Evolutionary conservation across 2,113 vertebrate species (phyloP).

Genomic region (Mastomys coucha): DNA sequence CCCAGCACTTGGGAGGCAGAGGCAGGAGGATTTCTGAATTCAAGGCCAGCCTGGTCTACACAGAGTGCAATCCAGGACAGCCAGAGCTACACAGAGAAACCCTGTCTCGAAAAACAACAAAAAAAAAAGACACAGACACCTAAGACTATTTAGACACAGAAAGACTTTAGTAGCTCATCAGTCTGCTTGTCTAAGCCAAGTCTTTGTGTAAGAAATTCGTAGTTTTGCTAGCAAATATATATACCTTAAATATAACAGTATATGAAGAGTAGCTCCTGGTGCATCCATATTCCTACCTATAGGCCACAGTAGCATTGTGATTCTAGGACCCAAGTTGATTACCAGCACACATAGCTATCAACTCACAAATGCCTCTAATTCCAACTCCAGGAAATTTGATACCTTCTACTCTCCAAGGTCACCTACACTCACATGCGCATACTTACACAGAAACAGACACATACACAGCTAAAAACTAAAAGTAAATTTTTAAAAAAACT

Average conservation of each 20-base stretch:
- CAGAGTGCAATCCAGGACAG: too few species aligned
- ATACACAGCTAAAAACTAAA: slow-evolving; percentile 78
- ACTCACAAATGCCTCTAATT: background rate
- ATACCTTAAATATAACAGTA: slow-evolving; percentile 79
- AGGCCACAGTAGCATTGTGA: slow-evolving; percentile 83
- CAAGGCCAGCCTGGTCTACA: too few species aligned
- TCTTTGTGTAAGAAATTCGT: slow-evolving; percentile 80
- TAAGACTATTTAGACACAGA: slow-evolving; percentile 78
- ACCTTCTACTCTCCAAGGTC: background rate
- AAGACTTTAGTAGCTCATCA: slow-evolving; percentile 82
- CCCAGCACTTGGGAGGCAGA: too few species aligned
- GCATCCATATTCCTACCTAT: slow-evolving; percentile 75
- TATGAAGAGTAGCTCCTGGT: slow-evolving; percentile 80
- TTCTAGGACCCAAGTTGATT: slow-evolving; percentile 39
- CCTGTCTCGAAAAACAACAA: too few species aligned
- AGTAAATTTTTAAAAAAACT: slow-evolving; percentile 72
- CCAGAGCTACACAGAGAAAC: too few species aligned
- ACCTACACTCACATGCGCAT: too few species aligned
- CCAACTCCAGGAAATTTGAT: background rate
- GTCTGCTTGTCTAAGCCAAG: slow-evolving; percentile 77
- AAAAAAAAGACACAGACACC: slow-evolving; percentile 76
- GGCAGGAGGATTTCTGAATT: too few species aligned
- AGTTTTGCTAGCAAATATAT: slow-evolving; percentile 83
- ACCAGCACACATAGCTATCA: background rate
- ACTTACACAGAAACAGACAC: background rate